These are phyloP conservation scores for Uloborus diversus DNA, from an alignment of 1,140 invertebrate genomes.

Conservation along the genomic window DNA sequence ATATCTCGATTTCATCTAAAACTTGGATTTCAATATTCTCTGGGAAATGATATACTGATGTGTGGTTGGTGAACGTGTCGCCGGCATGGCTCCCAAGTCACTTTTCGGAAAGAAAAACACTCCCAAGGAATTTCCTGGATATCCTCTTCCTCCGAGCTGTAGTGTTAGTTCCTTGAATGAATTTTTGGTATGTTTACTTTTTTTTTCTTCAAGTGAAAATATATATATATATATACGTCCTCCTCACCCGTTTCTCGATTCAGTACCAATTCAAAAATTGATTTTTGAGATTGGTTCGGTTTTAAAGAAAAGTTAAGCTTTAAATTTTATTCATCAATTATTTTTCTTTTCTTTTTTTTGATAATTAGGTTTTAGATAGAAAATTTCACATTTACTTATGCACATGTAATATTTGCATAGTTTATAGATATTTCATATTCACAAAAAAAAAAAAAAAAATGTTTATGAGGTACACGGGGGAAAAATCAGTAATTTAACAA, in stretches of 20 bases:
- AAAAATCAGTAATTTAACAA: too few relatives aligned
- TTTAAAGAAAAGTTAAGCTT: neutral
- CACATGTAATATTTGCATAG: too few relatives aligned
- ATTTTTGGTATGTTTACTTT: conserved; percentile 28
- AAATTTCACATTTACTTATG: too few relatives aligned
- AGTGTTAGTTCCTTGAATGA: conserved; percentile 32
- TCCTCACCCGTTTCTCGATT: neutral
- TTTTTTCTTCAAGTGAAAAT: neutral
- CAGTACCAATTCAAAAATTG: neutral
- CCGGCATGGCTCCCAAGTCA: neutral
- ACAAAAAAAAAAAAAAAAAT: too few relatives aligned
- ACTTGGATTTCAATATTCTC: neutral
- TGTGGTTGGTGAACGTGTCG: neutral
- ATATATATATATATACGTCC: neutral
- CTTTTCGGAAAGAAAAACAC: neutral
- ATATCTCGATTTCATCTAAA: neutral
- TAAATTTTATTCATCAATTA: neutral
- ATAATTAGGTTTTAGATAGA: too few relatives aligned
- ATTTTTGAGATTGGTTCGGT: neutral
- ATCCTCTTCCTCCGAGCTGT: conserved; percentile 28
- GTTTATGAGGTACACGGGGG: too few relatives aligned
- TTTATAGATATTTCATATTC: too few relatives aligned
- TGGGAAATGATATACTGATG: neutral
- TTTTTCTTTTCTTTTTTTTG: too few relatives aligned
- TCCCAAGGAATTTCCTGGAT: neutral